Percentiles rank a stretch among this genome's conserved stretches.
Conservation (phyloP, 2,797 vertebrate genomes). For the Hafferia zeledoni region DNA sequence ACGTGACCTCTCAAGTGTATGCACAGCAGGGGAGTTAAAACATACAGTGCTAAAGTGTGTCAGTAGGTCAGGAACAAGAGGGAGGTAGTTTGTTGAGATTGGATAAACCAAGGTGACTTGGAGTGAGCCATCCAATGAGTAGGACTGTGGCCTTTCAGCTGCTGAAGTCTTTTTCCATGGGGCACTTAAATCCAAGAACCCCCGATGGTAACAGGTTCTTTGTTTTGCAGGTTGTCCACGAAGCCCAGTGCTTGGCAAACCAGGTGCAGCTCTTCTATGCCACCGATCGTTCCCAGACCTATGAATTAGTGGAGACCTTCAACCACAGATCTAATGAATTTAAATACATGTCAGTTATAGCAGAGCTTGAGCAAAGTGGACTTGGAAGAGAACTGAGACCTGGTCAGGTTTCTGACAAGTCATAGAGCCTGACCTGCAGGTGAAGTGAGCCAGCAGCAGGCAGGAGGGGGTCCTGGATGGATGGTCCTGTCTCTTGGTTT, state of each 20-base stretch:
- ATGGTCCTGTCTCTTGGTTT: background rate
- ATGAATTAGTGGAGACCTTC: conserved; percentile 88
- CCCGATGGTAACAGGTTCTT: background rate
- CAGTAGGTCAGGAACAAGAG: background rate
- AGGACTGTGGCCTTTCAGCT: background rate
- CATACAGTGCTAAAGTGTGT: fast-evolving
- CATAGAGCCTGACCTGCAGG: background rate
- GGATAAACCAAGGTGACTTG: background rate
- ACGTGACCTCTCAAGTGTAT: background rate
- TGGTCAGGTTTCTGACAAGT: conserved; percentile 54
- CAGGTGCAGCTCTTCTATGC: conserved; percentile 98
- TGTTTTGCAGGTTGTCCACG: conserved; percentile 83
- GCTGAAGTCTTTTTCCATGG: background rate
- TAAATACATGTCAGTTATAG: conserved; percentile 91
- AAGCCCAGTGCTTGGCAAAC: conserved; percentile 94
- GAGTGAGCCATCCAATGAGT: background rate
- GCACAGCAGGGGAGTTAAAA: background rate
- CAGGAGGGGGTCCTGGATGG: background rate
- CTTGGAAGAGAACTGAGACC: conserved; percentile 73
- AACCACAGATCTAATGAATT: conserved; percentile 90
- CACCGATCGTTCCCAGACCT: conserved; percentile 82
- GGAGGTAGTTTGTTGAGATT: background rate
- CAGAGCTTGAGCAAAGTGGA: conserved; percentile 89
- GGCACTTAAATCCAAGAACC: background rate
- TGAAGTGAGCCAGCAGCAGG: background rate